Evolutionary conservation across 2,797 vertebrate genomes (phyloP).

Genomic region (Lacerta agilis): DNA sequence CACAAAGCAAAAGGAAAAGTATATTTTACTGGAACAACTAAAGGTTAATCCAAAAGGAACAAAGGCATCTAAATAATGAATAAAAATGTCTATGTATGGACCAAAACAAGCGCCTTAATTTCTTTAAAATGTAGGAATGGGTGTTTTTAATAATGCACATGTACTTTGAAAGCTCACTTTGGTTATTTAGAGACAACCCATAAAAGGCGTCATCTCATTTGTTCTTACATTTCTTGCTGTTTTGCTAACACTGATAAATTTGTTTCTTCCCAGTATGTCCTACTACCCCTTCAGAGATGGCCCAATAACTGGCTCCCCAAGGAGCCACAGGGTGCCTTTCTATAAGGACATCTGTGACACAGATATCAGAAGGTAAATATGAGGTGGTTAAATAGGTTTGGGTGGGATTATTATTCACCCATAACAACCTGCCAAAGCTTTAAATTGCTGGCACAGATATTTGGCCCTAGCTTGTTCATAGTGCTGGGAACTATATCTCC

Average conservation of each 20-base stretch:
- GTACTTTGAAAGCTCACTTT: neutral
- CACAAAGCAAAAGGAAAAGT: too few relatives aligned
- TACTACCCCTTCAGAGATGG: constrained; percentile 57
- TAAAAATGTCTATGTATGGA: too few relatives aligned
- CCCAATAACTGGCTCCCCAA: constrained; percentile 39
- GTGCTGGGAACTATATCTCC: neutral
- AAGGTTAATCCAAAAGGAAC: too few relatives aligned
- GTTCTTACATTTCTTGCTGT: neutral
- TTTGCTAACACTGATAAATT: neutral
- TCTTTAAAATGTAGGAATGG: neutral
- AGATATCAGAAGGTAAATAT: constrained; percentile 63
- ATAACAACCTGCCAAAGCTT: neutral
- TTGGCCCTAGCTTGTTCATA: too few relatives aligned
- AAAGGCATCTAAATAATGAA: too few relatives aligned
- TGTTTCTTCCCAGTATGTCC: constrained; percentile 46
- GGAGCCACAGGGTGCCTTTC: constrained; percentile 72
- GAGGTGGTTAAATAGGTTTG: neutral
- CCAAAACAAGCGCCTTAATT: neutral
- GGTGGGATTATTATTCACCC: neutral
- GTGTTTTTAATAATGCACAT: too few relatives aligned
- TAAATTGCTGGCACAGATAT: neutral
- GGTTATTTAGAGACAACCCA: neutral
- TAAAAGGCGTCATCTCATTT: neutral
- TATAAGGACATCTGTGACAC: constrained; percentile 68
- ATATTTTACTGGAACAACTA: too few relatives aligned